A percentile compares a stretch with the other conserved stretches of the same genome.
These are phyloP conservation scores for Cosmia trapezina DNA, from an alignment of 2,888 invertebrate species.

Conservation along the genomic window DNA sequence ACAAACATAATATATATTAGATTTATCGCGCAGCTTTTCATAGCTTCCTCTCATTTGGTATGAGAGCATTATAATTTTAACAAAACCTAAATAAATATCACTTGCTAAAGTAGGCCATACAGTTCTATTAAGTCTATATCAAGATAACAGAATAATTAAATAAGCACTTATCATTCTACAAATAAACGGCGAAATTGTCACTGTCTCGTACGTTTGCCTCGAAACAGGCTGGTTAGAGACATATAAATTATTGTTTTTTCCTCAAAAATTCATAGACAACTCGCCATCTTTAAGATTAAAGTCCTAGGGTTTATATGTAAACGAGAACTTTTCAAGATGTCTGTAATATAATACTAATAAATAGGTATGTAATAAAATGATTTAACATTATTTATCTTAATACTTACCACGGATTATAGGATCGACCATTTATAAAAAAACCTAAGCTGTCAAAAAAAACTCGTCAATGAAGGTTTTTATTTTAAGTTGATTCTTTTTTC, in stretches of 20 bases:
- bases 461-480: background rate
- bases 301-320: background rate
- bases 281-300: background rate
- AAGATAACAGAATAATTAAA: conserved; percentile 59
- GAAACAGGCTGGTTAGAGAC: conserved; percentile 24
- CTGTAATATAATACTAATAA: background rate
- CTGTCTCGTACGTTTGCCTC: conserved; percentile 23
- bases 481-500: background rate
- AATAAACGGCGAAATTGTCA: conserved; percentile 58
- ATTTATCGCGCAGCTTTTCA: background rate
- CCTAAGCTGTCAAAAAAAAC: background rate
- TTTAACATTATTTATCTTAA: background rate
- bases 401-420: background rate
- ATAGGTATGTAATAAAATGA: background rate
- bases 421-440: background rate
- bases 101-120: conserved; percentile 55
- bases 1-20: conserved; percentile 9
- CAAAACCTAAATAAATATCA: conserved; percentile 36
- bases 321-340: background rate
- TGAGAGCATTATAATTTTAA: conserved; percentile 5
- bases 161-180: conserved; percentile 62
- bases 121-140: conserved; percentile 53
- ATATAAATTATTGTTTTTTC: conserved; percentile 20
- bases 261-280: background rate
- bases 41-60: background rate